Evolutionary conservation across 2,797 vertebrate genomes (phyloP).

Genomic region (Crenuchus spilurus): DNA sequence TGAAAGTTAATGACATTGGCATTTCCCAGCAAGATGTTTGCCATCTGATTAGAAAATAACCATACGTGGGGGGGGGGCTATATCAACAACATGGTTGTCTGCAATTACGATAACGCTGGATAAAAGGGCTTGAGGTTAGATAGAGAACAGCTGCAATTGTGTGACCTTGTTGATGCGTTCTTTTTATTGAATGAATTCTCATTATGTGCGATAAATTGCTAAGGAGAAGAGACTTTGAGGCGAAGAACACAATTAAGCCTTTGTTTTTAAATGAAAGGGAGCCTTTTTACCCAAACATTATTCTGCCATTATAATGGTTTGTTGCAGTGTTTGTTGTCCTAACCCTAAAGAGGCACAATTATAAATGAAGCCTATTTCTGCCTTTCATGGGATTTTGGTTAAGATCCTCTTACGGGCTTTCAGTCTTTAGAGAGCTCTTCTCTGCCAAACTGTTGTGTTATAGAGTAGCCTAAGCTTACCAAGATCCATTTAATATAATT

Average conservation of each 20-base stretch:
- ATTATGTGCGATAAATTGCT: conserved; percentile 15
- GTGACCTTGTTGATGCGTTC: conserved; percentile 12
- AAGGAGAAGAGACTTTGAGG: neutral
- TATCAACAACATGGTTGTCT: conserved; percentile 27
- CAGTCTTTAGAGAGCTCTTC: neutral
- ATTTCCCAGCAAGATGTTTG: conserved; percentile 28
- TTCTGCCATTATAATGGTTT: conserved; percentile 7
- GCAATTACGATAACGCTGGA: conserved; percentile 14
- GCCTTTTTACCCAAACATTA: neutral
- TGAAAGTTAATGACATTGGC: conserved; percentile 26
- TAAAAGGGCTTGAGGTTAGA: conserved; percentile 23
- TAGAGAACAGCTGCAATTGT: neutral
- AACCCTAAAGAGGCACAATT: conserved; percentile 19
- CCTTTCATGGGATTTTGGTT: neutral
- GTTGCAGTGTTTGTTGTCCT: neutral
- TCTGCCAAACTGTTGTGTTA: too few species aligned
- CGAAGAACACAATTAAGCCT: neutral
- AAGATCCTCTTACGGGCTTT: neutral
- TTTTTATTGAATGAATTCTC: conserved; percentile 12
- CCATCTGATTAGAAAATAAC: conserved; percentile 8
- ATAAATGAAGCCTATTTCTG: neutral
- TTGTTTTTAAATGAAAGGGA: conserved; percentile 15
- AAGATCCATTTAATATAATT: neutral
- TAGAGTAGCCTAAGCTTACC: neutral
- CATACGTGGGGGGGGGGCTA: neutral